Percentiles rank a stretch among this genome's conserved stretches.
Evolutionary conservation across 2,888 invertebrate genomes (phyloP).

Genomic region (Tryphoninae sp.): DNA sequence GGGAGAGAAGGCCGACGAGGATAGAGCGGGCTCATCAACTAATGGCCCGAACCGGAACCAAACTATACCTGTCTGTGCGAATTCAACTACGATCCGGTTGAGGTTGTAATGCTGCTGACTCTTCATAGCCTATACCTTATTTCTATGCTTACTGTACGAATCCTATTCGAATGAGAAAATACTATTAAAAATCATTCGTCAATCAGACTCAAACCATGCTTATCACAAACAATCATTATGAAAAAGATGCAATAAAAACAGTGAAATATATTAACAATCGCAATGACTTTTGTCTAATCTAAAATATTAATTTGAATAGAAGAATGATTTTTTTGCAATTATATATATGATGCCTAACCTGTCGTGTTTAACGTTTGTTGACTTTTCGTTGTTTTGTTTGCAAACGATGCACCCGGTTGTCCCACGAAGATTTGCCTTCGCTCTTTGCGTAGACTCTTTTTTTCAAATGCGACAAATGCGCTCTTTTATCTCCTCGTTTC

Average conservation of each 20-base stretch:
- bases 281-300: no score
- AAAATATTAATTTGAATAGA: no score
- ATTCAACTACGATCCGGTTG: slow-evolving; percentile 36
- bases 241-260: background rate
- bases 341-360: no score
- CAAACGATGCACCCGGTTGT: background rate
- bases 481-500: slow-evolving; percentile 47
- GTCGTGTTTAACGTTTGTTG: no score
- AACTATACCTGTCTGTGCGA: slow-evolving; percentile 67
- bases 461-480: slow-evolving; percentile 45
- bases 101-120: slow-evolving; percentile 35
- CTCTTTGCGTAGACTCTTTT: background rate
- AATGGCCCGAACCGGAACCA: slow-evolving; percentile 81
- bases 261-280: no score
- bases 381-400: background rate
- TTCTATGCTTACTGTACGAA: slow-evolving; percentile 29
- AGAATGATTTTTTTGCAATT: no score
- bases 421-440: slow-evolving; percentile 36
- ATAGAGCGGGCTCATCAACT: slow-evolving; percentile 80
- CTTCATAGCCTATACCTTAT: slow-evolving; percentile 32
- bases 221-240: background rate
- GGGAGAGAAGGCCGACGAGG: slow-evolving; percentile 70
- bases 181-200: slow-evolving; percentile 26
- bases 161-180: background rate
- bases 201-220: background rate